Evolutionary conservation across 2,888 invertebrate genomes (phyloP).

Genomic region (Myopa testacea): DNA sequence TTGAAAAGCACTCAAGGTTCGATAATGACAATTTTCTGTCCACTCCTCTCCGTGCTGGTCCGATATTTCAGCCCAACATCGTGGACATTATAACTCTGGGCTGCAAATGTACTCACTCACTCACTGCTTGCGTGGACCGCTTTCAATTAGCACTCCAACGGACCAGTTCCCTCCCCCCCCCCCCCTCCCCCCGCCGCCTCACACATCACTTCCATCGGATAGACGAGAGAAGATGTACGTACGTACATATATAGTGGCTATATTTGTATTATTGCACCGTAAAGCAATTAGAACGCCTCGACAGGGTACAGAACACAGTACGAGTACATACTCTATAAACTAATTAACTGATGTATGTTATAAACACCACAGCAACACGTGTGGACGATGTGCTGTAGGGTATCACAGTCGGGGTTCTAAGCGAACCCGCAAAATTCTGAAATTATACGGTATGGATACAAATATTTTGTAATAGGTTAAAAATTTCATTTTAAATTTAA

Average conservation of each 20-base stretch:
- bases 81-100: not conserved
- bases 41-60: not conserved
- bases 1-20: not conserved
- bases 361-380: not conserved
- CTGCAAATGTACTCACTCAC: not conserved
- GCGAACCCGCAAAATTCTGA: too few relatives aligned
- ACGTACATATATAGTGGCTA: not conserved
- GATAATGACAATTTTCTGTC: not conserved
- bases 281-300: slow-evolving; percentile 28
- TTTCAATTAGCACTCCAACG: slow-evolving; percentile 4
- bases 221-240: not conserved
- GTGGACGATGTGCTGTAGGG: not conserved
- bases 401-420: not conserved
- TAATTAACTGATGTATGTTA: slow-evolving; percentile 15
- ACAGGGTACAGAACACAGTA: not conserved
- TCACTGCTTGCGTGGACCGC: not conserved
- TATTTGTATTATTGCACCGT: slow-evolving; percentile 6
- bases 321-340: not conserved
- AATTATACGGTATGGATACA: too few relatives aligned
- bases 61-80: not conserved
- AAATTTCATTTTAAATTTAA: too few relatives aligned
- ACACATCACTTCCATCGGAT: not conserved
- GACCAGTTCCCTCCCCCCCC: not conserved
- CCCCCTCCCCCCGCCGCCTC: not conserved
- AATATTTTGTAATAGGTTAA: too few relatives aligned